These are phyloP conservation scores for Drepana falcataria DNA, from an alignment of 2,888 invertebrate genomes.

Conservation along the genomic window DNA sequence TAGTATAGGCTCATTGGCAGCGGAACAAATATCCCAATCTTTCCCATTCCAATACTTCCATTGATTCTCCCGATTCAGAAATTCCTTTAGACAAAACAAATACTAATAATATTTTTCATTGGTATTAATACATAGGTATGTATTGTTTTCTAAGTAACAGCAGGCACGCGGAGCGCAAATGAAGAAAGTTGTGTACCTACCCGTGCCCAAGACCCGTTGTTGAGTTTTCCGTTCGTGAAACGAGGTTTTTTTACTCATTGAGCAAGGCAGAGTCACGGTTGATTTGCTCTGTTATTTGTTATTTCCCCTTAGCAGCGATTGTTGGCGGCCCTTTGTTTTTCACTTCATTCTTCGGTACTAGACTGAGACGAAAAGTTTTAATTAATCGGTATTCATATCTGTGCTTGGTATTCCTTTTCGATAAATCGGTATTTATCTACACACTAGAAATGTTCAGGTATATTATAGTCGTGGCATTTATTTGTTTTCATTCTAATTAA, in stretches of 20 bases:
- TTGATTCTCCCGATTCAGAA: too few relatives aligned
- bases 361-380: conserved; percentile 22
- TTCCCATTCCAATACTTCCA: too few relatives aligned
- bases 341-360: conserved; percentile 11
- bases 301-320: conserved; percentile 38
- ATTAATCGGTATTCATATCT: conserved; percentile 16
- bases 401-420: background rate
- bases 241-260: conserved; percentile 36
- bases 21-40: too few relatives aligned
- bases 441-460: background rate
- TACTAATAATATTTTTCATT: too few relatives aligned
- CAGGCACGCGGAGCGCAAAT: conserved; percentile 22
- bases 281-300: conserved; percentile 56
- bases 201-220: conserved; percentile 22
- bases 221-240: conserved; percentile 34
- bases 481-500: too few relatives aligned
- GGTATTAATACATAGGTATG: too few relatives aligned
- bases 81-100: too few relatives aligned
- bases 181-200: conserved; percentile 37
- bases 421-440: background rate
- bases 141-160: too few relatives aligned
- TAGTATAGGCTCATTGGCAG: too few relatives aligned
- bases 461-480: too few relatives aligned
- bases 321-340: conserved; percentile 34
- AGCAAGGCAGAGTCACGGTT: conserved; percentile 40